Percentiles rank a stretch among this genome's conserved stretches.
Conservation (phyloP, 2,113 vertebrate genomes). For the Dromas ardeola region DNA sequence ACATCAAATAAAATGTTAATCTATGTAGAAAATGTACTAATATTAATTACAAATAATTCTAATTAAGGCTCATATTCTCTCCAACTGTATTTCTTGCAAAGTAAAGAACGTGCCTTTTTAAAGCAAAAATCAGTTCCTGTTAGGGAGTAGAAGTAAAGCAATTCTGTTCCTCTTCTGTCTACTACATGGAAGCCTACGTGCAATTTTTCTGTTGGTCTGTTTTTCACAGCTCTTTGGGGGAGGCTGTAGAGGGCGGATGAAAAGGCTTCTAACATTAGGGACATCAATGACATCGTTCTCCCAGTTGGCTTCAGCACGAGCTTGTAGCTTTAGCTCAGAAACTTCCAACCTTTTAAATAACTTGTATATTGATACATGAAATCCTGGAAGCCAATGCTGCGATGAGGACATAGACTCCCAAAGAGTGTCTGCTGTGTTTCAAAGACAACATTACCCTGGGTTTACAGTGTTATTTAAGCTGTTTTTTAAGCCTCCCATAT, state of each 20-base stretch:
- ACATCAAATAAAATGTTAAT: slow-evolving; percentile 23
- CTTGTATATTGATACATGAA: background rate
- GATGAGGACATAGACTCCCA: background rate
- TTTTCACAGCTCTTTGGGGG: background rate
- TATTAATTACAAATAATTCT: slow-evolving; percentile 40
- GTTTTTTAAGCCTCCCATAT: background rate
- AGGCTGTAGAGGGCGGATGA: background rate
- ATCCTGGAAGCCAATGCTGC: background rate
- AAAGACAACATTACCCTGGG: background rate
- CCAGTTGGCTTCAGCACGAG: background rate
- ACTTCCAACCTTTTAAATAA: background rate
- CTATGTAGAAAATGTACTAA: background rate
- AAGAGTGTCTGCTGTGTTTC: background rate
- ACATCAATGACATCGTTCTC: background rate
- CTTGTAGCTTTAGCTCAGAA: background rate
- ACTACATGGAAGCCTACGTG: background rate
- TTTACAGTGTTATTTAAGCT: background rate
- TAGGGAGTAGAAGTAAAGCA: background rate
- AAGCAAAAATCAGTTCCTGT: background rate
- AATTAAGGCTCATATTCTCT: background rate
- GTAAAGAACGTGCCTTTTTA: background rate
- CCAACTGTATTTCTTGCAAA: background rate
- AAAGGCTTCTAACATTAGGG: background rate
- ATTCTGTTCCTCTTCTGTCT: background rate
- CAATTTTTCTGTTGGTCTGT: background rate